Percentiles rank a stretch among this genome's conserved stretches.
Conservation (phyloP, 1,140 invertebrate species). For the Caenorhabditis elegans region WBcel235 BX284606.5:6930501-6931000, state of each 20-base stretch:
- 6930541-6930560: background rate
- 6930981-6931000: background rate
- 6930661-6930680: slow-evolving; percentile 17
- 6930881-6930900: slow-evolving; percentile 4
- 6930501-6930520: background rate
- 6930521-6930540: background rate
- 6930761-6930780: slow-evolving; percentile 7
- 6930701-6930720: slow-evolving; percentile 25
- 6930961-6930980: background rate
- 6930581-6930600: background rate
- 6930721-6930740: background rate
- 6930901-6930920: background rate
- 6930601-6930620: background rate
- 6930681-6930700: slow-evolving; percentile 15
- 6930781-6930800: slow-evolving; percentile 8
- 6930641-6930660: background rate
- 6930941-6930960: background rate
- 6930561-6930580: background rate
- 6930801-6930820: background rate
- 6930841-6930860: background rate
- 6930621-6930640: too few species aligned
- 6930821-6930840: background rate
- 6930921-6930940: background rate
- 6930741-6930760: slow-evolving; percentile 30
- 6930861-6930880: slow-evolving; percentile 13